Percentiles rank a stretch among this genome's conserved stretches.
phyloP scores from a whole-genome alignment of 2,797 vertebrate species.

The Pangasius sanitwongsei region DNA sequence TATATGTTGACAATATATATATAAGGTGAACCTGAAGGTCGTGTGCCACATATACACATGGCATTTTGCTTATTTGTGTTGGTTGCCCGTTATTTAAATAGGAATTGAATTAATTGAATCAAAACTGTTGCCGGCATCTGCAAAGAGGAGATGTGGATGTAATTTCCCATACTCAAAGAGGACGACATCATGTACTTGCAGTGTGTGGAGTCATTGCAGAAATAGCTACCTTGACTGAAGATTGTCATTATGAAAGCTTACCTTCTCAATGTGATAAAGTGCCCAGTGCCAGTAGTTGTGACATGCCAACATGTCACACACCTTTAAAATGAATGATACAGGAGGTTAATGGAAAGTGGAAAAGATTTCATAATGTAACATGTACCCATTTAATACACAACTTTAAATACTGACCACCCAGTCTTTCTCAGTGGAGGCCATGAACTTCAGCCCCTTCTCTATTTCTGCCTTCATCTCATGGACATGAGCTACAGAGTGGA shows the following conservation, averaged over 20 bases:
- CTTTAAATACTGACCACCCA: constrained; percentile 81
- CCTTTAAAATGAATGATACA: constrained; percentile 67
- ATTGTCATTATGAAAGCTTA: constrained; percentile 57
- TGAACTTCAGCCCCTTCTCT: constrained; percentile 84
- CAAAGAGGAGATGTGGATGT: background rate
- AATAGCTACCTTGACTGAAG: background rate
- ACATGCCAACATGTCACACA: constrained; percentile 83
- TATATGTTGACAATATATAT: too few species aligned
- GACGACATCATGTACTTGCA: background rate
- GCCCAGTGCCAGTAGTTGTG: constrained; percentile 99
- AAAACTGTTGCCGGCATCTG: background rate
- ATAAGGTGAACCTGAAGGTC: too few species aligned
- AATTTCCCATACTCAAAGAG: background rate
- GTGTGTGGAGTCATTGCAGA: background rate
- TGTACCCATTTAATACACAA: too few species aligned
- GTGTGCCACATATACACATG: background rate
- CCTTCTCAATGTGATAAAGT: constrained; percentile 91
- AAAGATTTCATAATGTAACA: background rate
- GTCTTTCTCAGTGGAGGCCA: constrained; percentile 82
- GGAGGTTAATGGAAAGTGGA: background rate
- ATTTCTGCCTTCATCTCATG: constrained; percentile 90
- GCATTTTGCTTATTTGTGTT: background rate
- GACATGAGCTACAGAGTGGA: constrained; percentile 87
- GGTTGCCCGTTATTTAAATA: background rate
- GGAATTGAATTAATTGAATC: background rate